Conservation (phyloP, 2,797 vertebrate species). For the Catamblyrhynchus diadema region DNA sequence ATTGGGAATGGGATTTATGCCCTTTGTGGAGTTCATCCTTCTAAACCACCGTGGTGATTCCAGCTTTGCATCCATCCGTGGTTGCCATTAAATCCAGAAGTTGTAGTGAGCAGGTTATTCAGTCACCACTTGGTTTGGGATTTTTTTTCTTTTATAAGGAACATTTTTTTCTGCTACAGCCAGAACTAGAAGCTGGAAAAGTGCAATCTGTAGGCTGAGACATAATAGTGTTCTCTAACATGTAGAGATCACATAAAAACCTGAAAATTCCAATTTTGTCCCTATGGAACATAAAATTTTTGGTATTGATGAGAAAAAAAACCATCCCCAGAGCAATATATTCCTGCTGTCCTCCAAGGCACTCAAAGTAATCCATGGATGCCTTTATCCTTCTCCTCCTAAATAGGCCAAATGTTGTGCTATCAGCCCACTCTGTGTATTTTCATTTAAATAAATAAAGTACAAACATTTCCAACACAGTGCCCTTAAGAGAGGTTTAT, state of each 20-base stretch:
- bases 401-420: background rate
- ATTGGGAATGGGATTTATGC: background rate
- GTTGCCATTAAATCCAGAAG: background rate
- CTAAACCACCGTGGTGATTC: background rate
- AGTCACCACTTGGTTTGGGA: background rate
- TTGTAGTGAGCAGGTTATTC: background rate
- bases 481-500: constrained; percentile 33
- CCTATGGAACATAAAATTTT: background rate
- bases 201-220: background rate
- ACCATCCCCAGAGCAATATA: background rate
- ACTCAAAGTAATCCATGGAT: background rate
- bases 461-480: constrained; percentile 26
- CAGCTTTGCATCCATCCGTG: fast-evolving
- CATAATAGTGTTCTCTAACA: background rate
- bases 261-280: background rate
- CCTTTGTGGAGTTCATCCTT: background rate
- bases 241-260: background rate
- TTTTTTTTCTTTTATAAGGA: background rate
- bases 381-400: background rate
- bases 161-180: background rate
- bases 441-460: background rate
- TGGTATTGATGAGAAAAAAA: background rate
- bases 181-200: background rate
- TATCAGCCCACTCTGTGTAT: background rate
- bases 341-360: background rate